Base-by-base conservation (phyloP, 2,888 invertebrate genomes). In the Ischnura elegans region DNA sequence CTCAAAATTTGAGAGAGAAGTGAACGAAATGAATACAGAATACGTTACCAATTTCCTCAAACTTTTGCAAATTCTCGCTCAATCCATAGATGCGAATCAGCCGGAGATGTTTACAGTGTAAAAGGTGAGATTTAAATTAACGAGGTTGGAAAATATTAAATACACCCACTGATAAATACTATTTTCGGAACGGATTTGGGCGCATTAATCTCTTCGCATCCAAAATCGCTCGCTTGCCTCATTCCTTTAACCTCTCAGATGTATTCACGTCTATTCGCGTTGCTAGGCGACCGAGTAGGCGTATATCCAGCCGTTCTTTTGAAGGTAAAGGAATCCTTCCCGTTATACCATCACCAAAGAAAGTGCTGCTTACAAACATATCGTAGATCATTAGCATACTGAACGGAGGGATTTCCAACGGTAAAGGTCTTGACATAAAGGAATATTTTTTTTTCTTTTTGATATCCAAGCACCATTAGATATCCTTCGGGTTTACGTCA, bases 381-480 rank as follows among this genome's bases (percentile, higher is more conserved):
- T 76, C 76, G 76, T 10, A 76, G 76, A 76, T 76, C 76, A 76
- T 76, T 76, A 76, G 76, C 36, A 76, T 76, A 10, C 76, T 8
- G 36, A 36, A 36, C 36, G 76, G 76, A 76, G 36, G 76, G 36
- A 76, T 76, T 10, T 6, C 1, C 36, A 0, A n/a, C n/a, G n/a
- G 61, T 1, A 29, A 13, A 36, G 36, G 36, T 36, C 76, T 36
- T 5, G 76, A 8, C 76, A n/a, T 76, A 76, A 36, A 36, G 61
- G 76, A 25, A 36, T 2, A 76, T 36, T 36, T 76, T 76, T 76
- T 36, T 36, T 13, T 13, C 10, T 76, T n/a, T 51, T 76, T 76
- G 36, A 76, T 6, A 76, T 76, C 36, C 76, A 76, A n/a, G n/a
- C n/a, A n/a, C n/a, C n/a, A n/a, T 51, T 76, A 36, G 36, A 76